These are phyloP conservation scores for Magallana gigas DNA, from an alignment of 1,140 invertebrate genomes.

Conservation along the genomic window DNA sequence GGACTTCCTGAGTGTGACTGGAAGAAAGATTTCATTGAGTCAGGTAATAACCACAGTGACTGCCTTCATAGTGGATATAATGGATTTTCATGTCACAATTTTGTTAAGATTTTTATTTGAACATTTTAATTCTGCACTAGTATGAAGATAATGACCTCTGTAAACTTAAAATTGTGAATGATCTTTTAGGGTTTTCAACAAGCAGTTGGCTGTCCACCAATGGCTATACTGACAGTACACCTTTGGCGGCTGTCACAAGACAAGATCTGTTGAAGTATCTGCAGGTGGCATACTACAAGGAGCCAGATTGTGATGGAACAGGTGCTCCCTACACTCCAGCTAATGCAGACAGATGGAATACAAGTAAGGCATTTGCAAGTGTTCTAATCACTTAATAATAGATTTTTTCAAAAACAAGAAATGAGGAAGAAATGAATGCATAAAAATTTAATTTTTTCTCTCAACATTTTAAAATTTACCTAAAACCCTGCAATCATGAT, in stretches of 20 bases:
- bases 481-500: too few relatives aligned
- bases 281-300: slow-evolving; percentile 6
- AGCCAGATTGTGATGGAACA: slow-evolving; percentile 7
- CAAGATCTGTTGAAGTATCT: slow-evolving; percentile 24
- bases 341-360: slow-evolving; percentile 32
- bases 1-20: slow-evolving; percentile 51
- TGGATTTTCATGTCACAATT: too few relatives aligned
- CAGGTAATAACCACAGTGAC: background rate
- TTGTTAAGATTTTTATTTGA: too few relatives aligned
- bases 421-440: too few relatives aligned
- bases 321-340: slow-evolving; percentile 15
- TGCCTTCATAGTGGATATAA: too few relatives aligned
- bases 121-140: too few relatives aligned
- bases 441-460: too few relatives aligned
- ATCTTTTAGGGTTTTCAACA: slow-evolving; percentile 5
- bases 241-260: background rate
- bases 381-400: too few relatives aligned
- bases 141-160: too few relatives aligned
- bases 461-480: too few relatives aligned
- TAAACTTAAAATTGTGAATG: background rate
- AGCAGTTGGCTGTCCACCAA: background rate
- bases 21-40: slow-evolving; percentile 47
- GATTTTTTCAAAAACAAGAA: too few relatives aligned
- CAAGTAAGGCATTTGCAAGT: background rate
- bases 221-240: slow-evolving; percentile 33